Base-by-base conservation (phyloP, 2,797 vertebrate genomes). In the Macrochelys suwanniensis region DNA sequence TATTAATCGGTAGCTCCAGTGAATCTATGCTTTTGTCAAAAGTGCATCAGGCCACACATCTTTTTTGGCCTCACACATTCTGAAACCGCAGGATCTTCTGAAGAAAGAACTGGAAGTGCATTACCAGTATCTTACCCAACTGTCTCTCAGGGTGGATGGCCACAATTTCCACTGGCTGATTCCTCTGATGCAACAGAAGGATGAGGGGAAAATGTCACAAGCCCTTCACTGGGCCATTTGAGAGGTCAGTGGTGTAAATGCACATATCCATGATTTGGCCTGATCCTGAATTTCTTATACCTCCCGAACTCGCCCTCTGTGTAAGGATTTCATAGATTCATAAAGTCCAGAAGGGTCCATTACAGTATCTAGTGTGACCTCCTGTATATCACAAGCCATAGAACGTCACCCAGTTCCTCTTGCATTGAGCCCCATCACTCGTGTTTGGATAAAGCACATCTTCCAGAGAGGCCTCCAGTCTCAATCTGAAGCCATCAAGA, bases 21-120 rank as follows among this genome's bases (percentile, higher is more conserved):
- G 98, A 98, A 98, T 98, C 97, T 98, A 98, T 97, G 98, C 97
- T 97, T 98, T 98, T 98, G 98, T 98, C 97, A 97, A 97, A 98
- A 98, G 95, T 89, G 95, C 94, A 91, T 92, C 88, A 80, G 97
- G 96, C 96, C 97, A 96, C 98, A 97, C 81, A 95, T 97, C 88
- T 96, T 96, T 96, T 96, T 94, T 94, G 96, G 92, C 92, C 96
- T 97, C 89, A 94, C 95, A 96, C 97, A 45, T 95, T 65, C 95
- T 94, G 65, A 95, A 95, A 97, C 97, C 96, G 11, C 96, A 95
- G 50, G 42, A 5, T 82, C 95, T 88, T 65, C 84, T 0, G 0
- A 71, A 91, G 90, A 94, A 92, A 94, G 92, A 76, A 33, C 50
- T 74, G 92, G 95, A 95, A 94, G 86, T 92, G 89, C 87, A 92